phyloP scores from a whole-genome alignment of 2,113 vertebrate genomes.

The Spheniscus mendiculus region DNA sequence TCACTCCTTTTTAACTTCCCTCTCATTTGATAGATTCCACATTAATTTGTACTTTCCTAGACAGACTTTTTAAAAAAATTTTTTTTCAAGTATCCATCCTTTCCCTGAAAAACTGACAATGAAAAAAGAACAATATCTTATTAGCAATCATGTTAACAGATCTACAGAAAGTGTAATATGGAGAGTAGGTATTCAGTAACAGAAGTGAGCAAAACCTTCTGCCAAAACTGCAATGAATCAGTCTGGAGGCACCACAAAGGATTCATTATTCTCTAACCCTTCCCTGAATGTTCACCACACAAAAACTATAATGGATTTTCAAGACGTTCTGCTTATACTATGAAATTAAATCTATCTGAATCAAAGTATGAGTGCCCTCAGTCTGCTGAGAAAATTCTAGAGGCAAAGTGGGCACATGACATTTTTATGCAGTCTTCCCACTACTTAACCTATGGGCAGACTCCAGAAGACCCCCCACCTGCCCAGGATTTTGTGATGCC shows the following conservation, averaged over 20 bases:
- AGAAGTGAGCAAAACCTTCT: constrained; percentile 15
- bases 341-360: background rate
- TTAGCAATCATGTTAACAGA: background rate
- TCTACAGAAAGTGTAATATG: background rate
- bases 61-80: background rate
- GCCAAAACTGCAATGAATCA: background rate
- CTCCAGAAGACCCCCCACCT: background rate
- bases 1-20: background rate
- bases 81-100: background rate
- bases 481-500: background rate
- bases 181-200: background rate
- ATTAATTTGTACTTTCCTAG: background rate
- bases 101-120: background rate
- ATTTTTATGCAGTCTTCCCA: background rate
- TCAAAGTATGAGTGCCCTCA: background rate
- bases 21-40: background rate
- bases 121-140: constrained; percentile 40
- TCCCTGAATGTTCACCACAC: background rate
- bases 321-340: background rate
- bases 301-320: background rate
- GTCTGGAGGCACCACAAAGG: background rate
- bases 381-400: background rate
- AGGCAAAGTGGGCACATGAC: background rate
- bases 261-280: background rate
- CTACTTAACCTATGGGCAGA: background rate